Conservation (phyloP, 2,113 vertebrate species). For the Corythaeola cristata region DNA sequence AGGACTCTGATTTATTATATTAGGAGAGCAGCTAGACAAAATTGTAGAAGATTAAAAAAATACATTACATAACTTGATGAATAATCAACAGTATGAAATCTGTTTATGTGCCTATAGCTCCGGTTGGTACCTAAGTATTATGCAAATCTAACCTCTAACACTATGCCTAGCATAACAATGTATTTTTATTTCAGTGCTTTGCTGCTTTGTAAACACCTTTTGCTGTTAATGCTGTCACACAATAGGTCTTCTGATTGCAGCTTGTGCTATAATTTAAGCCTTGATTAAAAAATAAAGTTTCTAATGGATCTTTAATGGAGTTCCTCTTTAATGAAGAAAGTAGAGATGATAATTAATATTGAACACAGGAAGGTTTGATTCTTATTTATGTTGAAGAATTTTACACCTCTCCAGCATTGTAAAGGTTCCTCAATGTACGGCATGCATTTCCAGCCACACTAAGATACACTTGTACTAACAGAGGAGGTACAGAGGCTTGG, state of each 20-base stretch:
- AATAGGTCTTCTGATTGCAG: not conserved
- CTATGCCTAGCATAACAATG: not conserved
- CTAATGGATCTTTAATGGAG: not conserved
- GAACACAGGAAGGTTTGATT: not conserved
- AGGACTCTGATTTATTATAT: not conserved
- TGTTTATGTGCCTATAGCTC: not conserved
- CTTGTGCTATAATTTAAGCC: not conserved
- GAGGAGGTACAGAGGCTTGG: not conserved
- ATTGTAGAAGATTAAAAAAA: not conserved
- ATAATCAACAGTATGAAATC: not conserved
- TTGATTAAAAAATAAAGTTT: conserved; percentile 5
- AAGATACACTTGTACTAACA: not conserved
- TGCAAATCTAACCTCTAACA: not conserved
- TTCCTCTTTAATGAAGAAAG: not conserved
- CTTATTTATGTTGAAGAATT: not conserved
- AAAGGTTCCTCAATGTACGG: not conserved
- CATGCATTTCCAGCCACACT: not conserved
- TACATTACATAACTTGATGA: not conserved
- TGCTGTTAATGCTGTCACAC: not conserved
- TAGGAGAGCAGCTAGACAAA: not conserved
- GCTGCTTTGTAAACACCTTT: not conserved
- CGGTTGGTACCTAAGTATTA: not conserved
- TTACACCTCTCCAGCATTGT: not conserved
- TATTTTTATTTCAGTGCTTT: not conserved
- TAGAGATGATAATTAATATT: not conserved